Percentiles rank a stretch among this genome's conserved stretches.
These are phyloP conservation scores for Burhinus oedicnemus DNA, from an alignment of 2,113 vertebrate genomes.

Conservation along the genomic window DNA sequence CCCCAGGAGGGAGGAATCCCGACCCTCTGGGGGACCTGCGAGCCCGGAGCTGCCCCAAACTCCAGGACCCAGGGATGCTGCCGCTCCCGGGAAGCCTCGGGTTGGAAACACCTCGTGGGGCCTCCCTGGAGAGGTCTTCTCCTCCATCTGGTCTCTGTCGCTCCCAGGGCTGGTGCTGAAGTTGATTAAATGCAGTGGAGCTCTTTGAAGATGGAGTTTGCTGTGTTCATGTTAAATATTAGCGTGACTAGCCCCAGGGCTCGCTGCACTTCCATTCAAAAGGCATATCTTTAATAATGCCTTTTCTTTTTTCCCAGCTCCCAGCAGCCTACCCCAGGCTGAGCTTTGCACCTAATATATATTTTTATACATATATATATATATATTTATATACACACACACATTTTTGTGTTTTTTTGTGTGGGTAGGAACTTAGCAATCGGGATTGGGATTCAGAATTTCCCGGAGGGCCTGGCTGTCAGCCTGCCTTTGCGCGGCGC, in stretches of 20 bases:
- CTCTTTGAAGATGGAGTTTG: neutral
- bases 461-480: slow-evolving; percentile 96
- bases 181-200: neutral
- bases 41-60: too few species aligned
- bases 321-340: neutral
- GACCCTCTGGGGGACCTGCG: too few species aligned
- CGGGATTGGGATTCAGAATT: slow-evolving; percentile 97
- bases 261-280: neutral
- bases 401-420: neutral
- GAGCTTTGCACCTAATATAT: neutral
- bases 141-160: neutral
- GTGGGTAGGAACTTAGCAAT: slow-evolving; percentile 88
- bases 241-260: neutral
- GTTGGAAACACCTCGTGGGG: neutral
- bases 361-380: neutral
- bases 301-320: neutral
- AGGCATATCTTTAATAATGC: neutral
- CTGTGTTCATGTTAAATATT: neutral
- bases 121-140: too few species aligned
- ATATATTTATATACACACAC: too few species aligned
- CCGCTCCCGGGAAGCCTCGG: rapidly evolving
- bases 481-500: slow-evolving; percentile 90
- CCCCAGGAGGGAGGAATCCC: too few species aligned
- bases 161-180: neutral
- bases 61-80: neutral